Evolutionary conservation across 2,113 vertebrate species (phyloP), one percentile per base, ranked within the genome.

Genomic region (Danionella cerebrum): DNA sequence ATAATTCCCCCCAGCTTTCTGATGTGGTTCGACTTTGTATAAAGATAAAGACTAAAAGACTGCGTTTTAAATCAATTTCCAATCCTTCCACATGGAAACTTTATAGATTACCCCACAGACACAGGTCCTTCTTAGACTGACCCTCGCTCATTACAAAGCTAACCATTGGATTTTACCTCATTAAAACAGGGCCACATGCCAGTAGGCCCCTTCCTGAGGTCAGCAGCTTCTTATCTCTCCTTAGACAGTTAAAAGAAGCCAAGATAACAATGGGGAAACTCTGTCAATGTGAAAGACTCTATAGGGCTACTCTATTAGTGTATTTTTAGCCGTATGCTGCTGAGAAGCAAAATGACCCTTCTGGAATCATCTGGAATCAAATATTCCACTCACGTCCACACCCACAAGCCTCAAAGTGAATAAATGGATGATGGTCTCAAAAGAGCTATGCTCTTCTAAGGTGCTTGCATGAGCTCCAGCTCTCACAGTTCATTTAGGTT

Each of bases 81-180:
- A 50, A 21, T 50, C 33, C 48, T 59, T 47, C 25, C 10, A 41
- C 16, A 3, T 52, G 24, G 14, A 69, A 31, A 12, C 18, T 33
- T 59, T 38, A 60, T 60, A 51, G 55, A 69, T 62, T 60, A 59
- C 5, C 36, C 21, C 19, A 29, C 33, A 11, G 24, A 3, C 35
- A 9, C 47, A 22, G 25, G 55, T 31, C 48, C 62, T 62, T 42
- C 47, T 69, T 59, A 44, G 45, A 14, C 38, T 69, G 67, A 69
- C 67, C 67, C 45, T 24, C 38, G 9, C 67, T 69, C 55, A 33
- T 69, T 60, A 62, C 55, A 69, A 69, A 62, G 29, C 45, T 51
- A 51, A 50, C 55, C 62, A 69, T 69, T 62, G 55, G 55, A 69
- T 69, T 69, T 60, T 7, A 7, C 55, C 55, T 62, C 67, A 69